Percentiles rank a stretch among this genome's conserved stretches.
phyloP scores from a whole-genome alignment of 2,797 vertebrate genomes.

The Miichthys miiuy region DNA sequence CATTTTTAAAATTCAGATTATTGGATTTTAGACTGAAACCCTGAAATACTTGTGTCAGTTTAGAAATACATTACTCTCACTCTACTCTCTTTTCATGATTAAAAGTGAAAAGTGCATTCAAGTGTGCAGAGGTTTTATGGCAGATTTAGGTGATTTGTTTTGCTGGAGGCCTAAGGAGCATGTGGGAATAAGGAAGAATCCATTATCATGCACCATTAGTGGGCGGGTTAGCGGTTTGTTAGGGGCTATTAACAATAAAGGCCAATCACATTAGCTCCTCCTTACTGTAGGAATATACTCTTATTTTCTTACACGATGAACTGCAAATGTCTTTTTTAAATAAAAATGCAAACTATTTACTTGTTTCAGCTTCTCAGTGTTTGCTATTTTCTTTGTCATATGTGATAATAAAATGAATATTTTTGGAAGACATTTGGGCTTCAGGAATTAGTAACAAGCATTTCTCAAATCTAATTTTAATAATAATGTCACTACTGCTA shows the following conservation, averaged over 20 bases:
- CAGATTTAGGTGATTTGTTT: neutral
- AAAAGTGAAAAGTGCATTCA: neutral
- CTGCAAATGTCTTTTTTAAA: too few species aligned
- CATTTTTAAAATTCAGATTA: too few species aligned
- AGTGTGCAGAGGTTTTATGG: neutral
- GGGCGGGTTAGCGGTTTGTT: neutral
- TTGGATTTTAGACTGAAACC: too few species aligned
- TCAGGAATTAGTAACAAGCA: neutral
- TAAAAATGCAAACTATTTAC: neutral
- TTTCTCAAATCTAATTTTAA: too few species aligned
- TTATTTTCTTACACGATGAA: too few species aligned
- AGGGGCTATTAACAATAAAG: neutral
- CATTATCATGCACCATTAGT: conserved; percentile 1
- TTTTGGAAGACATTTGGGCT: neutral
- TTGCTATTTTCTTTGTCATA: neutral
- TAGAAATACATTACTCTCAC: neutral
- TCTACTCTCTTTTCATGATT: conserved; percentile 2
- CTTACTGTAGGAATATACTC: too few species aligned
- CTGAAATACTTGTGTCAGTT: too few species aligned
- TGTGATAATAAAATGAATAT: neutral
- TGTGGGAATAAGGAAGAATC: too few species aligned
- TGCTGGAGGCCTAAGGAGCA: too few species aligned
- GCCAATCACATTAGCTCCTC: conserved; percentile 4
- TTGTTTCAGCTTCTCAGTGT: neutral
- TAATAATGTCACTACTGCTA: too few species aligned